Percentiles rank a stretch among this genome's conserved stretches.
Conservation (phyloP, 2,113 vertebrate genomes). For the Festucalex cinctus region DNA sequence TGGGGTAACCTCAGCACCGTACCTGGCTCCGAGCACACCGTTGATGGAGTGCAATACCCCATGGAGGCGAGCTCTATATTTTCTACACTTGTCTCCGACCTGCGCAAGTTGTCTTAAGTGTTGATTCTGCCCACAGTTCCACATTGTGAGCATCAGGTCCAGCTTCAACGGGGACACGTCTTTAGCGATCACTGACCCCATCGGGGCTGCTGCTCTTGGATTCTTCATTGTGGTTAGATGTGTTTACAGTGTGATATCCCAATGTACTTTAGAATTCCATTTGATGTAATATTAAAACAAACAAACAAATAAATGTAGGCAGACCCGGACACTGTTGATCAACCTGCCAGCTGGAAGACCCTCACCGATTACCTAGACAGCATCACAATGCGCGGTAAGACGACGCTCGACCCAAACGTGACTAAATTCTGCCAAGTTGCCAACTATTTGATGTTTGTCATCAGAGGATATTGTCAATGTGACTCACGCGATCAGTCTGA, state of each 20-base stretch:
- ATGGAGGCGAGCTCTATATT: slow-evolving; percentile 63
- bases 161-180: slow-evolving; percentile 11
- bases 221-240: slow-evolving; percentile 53
- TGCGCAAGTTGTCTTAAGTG: too few relatives aligned
- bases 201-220: slow-evolving; percentile 61
- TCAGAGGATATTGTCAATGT: slow-evolving; percentile 1
- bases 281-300: neutral
- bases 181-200: slow-evolving; percentile 23
- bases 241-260: neutral
- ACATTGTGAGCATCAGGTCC: slow-evolving; percentile 67
- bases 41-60: slow-evolving; percentile 55
- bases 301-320: neutral
- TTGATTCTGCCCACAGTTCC: slow-evolving; percentile 52
- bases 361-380: slow-evolving; percentile 45
- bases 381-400: slow-evolving; percentile 43
- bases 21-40: slow-evolving; percentile 66
- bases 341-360: slow-evolving; percentile 52
- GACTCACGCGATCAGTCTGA: slow-evolving; percentile 22
- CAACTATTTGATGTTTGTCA: neutral
- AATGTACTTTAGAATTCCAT: neutral
- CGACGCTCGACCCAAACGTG: neutral
- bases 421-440: neutral
- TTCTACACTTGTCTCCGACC: neutral
- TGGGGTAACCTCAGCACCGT: slow-evolving; percentile 54
- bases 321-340: slow-evolving; percentile 5